Conservation (phyloP, 2,113 vertebrate species). For the Rynchops niger region DNA sequence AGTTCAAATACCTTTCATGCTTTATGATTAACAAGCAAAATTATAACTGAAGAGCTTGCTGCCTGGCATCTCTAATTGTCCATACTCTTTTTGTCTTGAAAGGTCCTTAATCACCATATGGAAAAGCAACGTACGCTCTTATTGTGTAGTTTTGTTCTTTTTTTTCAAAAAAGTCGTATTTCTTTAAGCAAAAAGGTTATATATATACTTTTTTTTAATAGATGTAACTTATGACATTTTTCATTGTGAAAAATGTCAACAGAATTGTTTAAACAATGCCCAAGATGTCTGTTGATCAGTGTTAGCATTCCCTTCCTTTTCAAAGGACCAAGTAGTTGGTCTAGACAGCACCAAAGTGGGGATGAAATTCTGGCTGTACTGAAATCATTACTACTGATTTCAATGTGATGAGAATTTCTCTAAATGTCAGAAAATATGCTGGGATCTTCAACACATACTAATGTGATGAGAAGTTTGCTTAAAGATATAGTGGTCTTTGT, state of each 20-base stretch:
- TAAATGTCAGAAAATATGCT: background rate
- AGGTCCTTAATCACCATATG: background rate
- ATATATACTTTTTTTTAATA: background rate
- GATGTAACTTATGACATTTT: background rate
- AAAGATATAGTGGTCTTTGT: background rate
- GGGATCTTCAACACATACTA: background rate
- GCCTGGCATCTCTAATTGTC: background rate
- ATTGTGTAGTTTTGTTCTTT: background rate
- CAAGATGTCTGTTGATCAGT: background rate
- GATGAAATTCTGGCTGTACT: background rate
- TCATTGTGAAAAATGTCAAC: background rate
- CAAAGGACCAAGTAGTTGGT: background rate
- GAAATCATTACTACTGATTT: background rate
- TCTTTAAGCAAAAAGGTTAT: background rate
- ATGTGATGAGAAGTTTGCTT: background rate
- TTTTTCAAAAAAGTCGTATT: background rate
- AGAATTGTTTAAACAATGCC: background rate
- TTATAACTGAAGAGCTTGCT: constrained; percentile 31
- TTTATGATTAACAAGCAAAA: constrained; percentile 45
- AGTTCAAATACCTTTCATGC: constrained; percentile 31
- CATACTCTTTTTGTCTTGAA: background rate
- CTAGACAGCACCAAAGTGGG: background rate
- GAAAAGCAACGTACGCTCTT: background rate
- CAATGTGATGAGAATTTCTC: background rate
- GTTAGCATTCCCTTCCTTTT: background rate